Conservation (phyloP, 2,888 invertebrate species). For the Spisula subtruncata region DNA sequence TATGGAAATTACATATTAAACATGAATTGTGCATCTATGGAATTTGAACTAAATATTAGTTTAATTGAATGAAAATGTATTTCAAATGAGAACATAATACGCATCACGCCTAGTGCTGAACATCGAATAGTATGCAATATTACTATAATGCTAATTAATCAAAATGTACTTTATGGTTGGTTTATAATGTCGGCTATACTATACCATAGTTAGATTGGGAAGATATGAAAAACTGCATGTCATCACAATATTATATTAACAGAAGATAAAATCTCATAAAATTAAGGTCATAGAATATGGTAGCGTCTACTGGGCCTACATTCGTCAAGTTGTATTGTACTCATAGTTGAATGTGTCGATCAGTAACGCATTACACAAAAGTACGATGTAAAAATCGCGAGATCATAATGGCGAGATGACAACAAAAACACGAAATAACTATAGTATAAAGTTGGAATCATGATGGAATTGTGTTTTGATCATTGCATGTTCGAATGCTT, state of each 20-base stretch:
- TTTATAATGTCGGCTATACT: not conserved
- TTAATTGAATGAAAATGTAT: not conserved
- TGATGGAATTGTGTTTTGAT: too few species aligned
- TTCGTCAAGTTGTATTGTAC: not conserved
- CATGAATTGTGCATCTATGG: not conserved
- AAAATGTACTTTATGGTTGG: not conserved
- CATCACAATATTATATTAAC: constrained; percentile 7
- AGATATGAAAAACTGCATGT: constrained; percentile 24
- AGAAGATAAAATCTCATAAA: not conserved
- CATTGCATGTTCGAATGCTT: too few species aligned
- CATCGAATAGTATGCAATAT: not conserved
- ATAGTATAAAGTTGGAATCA: too few species aligned
- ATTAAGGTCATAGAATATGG: constrained; percentile 12
- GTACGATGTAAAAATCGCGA: not conserved
- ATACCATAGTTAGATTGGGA: not conserved
- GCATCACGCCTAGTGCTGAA: not conserved
- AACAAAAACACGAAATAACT: too few species aligned
- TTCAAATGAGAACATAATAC: not conserved
- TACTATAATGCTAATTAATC: not conserved
- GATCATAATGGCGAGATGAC: too few species aligned
- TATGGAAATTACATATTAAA: not conserved
- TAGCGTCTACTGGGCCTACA: not conserved
- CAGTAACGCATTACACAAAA: not conserved
- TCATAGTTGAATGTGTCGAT: not conserved
- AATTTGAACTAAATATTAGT: not conserved